Evolutionary conservation across 1,140 invertebrate species (phyloP).

Genomic region (Eciton burchellii): DNA sequence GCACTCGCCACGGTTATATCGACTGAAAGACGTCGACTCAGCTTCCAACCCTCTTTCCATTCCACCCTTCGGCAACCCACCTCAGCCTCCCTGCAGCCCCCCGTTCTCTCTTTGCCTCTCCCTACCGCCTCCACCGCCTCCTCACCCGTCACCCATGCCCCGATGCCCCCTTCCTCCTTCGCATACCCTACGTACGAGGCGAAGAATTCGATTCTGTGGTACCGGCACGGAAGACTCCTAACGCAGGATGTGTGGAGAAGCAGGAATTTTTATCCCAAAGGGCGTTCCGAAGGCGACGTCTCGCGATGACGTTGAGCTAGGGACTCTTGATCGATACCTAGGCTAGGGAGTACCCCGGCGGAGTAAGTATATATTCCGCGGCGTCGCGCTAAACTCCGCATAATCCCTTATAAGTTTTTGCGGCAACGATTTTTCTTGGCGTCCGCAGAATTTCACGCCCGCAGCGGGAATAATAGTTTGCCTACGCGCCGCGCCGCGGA

Average conservation of each 20-base stretch:
- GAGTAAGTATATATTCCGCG: conserved; percentile 3
- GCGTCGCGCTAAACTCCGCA: background rate
- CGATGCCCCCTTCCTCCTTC: conserved; percentile 46
- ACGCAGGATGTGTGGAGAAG: conserved; percentile 54
- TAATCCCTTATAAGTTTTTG: conserved; percentile 19
- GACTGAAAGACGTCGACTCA: conserved; percentile 83
- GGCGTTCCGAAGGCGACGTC: conserved; percentile 50
- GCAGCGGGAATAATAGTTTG: background rate
- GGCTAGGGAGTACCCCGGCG: background rate
- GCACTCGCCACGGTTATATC: conserved; percentile 67
- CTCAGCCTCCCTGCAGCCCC: too few relatives aligned
- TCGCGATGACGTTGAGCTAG: conserved; percentile 50
- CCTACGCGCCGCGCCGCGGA: too few relatives aligned
- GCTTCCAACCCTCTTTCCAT: conserved; percentile 78
- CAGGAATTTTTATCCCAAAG: conserved; percentile 69
- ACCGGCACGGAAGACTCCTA: conserved; percentile 63
- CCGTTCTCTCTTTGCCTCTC: too few relatives aligned
- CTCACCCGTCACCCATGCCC: conserved; percentile 3
- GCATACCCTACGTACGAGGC: conserved; percentile 65
- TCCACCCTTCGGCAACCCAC: conserved; percentile 68
- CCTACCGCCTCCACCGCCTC: background rate
- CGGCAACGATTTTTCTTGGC: background rate
- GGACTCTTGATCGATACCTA: conserved; percentile 37
- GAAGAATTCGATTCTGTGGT: conserved; percentile 78
- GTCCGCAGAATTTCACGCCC: background rate